Percentiles rank a stretch among this genome's conserved stretches.
These are phyloP conservation scores for Lordiphosa fenestrarum DNA, from an alignment of 2,888 invertebrate genomes.

Conservation along the genomic window DNA sequence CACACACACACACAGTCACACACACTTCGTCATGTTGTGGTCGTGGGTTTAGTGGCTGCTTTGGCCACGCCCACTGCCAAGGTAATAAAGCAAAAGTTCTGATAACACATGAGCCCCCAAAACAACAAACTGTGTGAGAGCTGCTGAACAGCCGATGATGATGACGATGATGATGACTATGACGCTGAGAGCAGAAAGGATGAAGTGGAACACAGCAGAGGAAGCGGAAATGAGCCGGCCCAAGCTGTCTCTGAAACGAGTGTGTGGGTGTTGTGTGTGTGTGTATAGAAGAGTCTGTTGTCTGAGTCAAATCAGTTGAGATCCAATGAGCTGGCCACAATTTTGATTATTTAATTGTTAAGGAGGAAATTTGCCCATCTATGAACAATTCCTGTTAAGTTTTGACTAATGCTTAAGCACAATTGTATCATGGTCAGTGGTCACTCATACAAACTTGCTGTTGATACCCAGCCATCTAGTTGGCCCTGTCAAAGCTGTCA, in stretches of 20 bases:
- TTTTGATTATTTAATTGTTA: too few relatives aligned
- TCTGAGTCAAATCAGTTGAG: constrained; percentile 2
- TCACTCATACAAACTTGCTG: too few relatives aligned
- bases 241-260: constrained; percentile 24
- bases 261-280: neutral
- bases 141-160: constrained; percentile 21
- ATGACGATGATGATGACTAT: neutral
- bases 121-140: constrained; percentile 6
- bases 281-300: constrained; percentile 10
- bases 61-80: constrained; percentile 40
- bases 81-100: constrained; percentile 68
- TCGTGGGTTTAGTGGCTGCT: constrained; percentile 22
- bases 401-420: too few relatives aligned
- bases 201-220: constrained; percentile 50
- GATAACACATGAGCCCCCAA: constrained; percentile 35
- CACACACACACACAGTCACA: constrained; percentile 9
- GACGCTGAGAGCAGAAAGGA: constrained; percentile 3
- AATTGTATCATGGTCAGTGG: too few relatives aligned
- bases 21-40: constrained; percentile 22
- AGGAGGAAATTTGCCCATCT: too few relatives aligned
- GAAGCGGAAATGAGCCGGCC: constrained; percentile 62
- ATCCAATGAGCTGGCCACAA: neutral
- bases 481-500: too few relatives aligned
- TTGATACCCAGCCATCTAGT: too few relatives aligned
- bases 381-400: too few relatives aligned